Conservation (phyloP, 2,888 invertebrate genomes). For the Sacculina carcini region DNA sequence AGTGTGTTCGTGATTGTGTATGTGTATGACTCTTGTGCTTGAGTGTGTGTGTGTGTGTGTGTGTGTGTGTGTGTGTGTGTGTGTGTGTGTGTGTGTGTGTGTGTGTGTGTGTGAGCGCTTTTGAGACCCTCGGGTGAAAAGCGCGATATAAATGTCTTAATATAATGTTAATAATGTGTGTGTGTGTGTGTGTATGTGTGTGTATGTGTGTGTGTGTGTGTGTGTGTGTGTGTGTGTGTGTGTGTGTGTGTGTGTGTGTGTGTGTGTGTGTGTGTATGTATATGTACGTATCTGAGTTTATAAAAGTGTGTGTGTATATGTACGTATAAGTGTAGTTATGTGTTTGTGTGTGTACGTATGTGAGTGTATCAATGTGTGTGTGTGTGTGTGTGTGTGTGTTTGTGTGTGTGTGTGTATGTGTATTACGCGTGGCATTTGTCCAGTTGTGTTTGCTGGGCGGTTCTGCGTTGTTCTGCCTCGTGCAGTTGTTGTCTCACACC, state of each 20-base stretch:
- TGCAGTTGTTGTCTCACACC: slow-evolving; percentile 28
- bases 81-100: too few species aligned
- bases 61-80: too few species aligned
- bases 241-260: background rate
- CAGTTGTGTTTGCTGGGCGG: slow-evolving; percentile 31
- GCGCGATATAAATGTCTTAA: too few species aligned
- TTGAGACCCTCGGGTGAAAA: too few species aligned
- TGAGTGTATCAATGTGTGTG: background rate
- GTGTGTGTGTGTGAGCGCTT: too few species aligned
- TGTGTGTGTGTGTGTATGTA: background rate
- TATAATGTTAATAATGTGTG: too few species aligned
- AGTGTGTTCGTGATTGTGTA: too few species aligned
- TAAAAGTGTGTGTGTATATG: background rate
- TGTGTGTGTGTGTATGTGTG: too few species aligned
- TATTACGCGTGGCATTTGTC: too few species aligned
- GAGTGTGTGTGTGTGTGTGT: too few species aligned
- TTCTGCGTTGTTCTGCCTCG: slow-evolving; percentile 29
- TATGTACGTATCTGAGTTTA: background rate
- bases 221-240: background rate
- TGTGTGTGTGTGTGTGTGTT: background rate
- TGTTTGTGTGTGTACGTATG: background rate
- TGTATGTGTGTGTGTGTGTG: background rate
- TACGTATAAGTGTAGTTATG: background rate
- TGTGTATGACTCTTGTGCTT: too few species aligned
- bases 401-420: background rate